Conservation (phyloP, 2,888 invertebrate genomes). For the Ctenicera cuprea region DNA sequence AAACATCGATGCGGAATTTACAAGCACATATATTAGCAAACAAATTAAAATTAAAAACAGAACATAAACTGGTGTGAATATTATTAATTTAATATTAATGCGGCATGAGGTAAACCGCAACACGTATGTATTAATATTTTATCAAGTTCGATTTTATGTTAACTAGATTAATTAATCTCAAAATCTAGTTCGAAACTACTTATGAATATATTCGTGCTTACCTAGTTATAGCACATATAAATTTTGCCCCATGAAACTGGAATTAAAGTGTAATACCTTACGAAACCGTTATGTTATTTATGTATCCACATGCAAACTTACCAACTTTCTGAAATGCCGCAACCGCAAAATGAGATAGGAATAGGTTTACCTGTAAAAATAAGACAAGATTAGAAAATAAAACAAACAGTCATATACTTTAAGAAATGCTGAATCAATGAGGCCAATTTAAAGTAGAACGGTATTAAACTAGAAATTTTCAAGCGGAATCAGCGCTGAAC, state of each 20-base stretch:
- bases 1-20: no score
- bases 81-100: background rate
- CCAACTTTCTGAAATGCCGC: no score
- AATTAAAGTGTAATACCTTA: background rate
- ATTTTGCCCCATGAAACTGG: slow-evolving; percentile 11
- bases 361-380: no score
- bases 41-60: background rate
- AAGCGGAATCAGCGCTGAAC: no score
- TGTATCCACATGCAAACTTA: background rate
- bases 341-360: no score
- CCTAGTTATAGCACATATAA: background rate
- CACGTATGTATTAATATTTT: background rate
- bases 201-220: slow-evolving; percentile 8
- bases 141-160: background rate
- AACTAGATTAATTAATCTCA: background rate
- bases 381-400: no score
- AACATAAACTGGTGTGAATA: background rate
- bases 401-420: no score
- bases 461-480: no score
- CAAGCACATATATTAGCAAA: no score
- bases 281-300: background rate
- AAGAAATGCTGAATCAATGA: no score
- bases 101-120: background rate
- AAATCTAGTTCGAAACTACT: slow-evolving; percentile 1
- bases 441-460: no score